These are phyloP conservation scores for Aphelocoma californica DNA, from an alignment of 2,797 vertebrate genomes.

Conservation along the genomic window DNA sequence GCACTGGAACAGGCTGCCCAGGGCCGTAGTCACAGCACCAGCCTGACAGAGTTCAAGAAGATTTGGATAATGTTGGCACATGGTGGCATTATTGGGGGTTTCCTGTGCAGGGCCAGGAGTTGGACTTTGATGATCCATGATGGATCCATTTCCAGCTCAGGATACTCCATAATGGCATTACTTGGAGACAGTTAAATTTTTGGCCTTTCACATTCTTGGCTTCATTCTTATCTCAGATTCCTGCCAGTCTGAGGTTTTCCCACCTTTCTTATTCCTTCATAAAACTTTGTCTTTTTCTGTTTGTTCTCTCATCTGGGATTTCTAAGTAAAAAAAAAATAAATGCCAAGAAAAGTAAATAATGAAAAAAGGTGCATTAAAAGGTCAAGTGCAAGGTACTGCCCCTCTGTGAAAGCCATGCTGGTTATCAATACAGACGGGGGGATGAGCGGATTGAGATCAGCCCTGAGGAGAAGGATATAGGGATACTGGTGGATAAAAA, in stretches of 20 bases:
- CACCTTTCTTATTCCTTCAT: neutral
- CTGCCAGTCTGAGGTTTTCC: neutral
- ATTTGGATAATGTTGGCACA: too few relatives aligned
- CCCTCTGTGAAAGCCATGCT: neutral
- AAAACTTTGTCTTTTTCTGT: neutral
- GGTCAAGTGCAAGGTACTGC: neutral
- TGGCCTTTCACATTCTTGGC: neutral
- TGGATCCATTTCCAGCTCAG: neutral
- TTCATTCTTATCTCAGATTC: neutral
- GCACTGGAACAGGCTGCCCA: neutral
- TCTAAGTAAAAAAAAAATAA: neutral
- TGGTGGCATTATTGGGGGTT: accelerated
- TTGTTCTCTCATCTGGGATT: neutral
- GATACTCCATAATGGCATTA: neutral
- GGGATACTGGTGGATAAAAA: neutral
- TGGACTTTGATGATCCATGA: neutral
- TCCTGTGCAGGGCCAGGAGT: neutral
- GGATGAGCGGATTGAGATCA: neutral
- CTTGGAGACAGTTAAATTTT: neutral
- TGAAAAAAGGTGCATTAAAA: neutral
- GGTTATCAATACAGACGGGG: accelerated
- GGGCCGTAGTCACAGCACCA: neutral
- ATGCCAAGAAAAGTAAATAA: neutral
- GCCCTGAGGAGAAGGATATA: neutral
- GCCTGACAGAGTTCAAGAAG: neutral